phyloP scores from a whole-genome alignment of 2,113 vertebrate genomes.

The Pungitius pungitius region DNA sequence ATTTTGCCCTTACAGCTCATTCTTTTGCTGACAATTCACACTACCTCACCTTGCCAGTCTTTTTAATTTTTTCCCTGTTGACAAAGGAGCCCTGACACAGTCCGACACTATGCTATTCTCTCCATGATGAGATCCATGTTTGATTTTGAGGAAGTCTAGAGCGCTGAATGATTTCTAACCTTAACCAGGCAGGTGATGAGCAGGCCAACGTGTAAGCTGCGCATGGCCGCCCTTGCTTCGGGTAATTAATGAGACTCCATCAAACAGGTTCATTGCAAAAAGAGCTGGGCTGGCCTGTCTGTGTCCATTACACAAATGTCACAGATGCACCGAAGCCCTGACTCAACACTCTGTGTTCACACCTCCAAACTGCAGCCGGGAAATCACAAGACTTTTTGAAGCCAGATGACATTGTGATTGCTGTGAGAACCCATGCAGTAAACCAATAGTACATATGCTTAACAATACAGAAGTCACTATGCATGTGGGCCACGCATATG shows the following conservation, averaged over 20 bases:
- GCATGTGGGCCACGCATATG: neutral
- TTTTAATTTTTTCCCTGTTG: conserved; percentile 22
- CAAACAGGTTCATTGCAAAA: conserved; percentile 44
- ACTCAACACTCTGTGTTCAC: conserved; percentile 30
- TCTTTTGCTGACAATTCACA: neutral
- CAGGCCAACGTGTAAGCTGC: conserved; percentile 44
- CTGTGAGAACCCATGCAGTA: neutral
- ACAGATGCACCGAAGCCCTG: conserved; percentile 24
- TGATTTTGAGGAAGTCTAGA: conserved; percentile 37
- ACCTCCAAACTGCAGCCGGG: neutral
- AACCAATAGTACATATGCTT: neutral
- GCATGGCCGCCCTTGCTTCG: conserved; percentile 37
- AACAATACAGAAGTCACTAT: neutral
- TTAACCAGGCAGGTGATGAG: conserved; percentile 69
- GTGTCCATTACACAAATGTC: conserved; percentile 47
- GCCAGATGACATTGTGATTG: neutral
- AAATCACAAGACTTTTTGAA: conserved; percentile 5
- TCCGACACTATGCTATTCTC: conserved; percentile 53
- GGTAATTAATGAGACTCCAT: conserved; percentile 77
- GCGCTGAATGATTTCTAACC: conserved; percentile 64
- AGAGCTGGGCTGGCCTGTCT: conserved; percentile 49
- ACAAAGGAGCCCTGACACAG: conserved; percentile 67
- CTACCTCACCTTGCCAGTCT: conserved; percentile 18
- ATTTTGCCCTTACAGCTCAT: neutral
- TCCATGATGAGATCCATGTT: conserved; percentile 50